Base-by-base conservation (phyloP, 1,140 invertebrate species). In the Pseudomyrmex dendroicus region DNA sequence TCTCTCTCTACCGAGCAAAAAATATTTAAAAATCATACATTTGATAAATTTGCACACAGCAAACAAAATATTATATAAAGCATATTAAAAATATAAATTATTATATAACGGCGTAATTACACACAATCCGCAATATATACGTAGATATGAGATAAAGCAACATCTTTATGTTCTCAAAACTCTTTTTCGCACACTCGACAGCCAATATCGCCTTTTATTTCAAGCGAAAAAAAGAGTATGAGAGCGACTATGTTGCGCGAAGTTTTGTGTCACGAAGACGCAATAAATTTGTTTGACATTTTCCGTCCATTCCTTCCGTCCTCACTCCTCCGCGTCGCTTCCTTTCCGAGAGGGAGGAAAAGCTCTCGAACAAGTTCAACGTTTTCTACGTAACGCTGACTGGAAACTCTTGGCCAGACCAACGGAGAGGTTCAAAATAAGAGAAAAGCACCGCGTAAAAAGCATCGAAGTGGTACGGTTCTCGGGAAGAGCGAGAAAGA, bases 401-500 rank as follows among this genome's bases (percentile, higher is more conserved):
- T 90, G 87, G 84, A 89, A 92, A 91, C 89, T 91, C 88, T 86
- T 88, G 91, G 89, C 89, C 85, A 83, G 82, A 80, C 84, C 87
- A 89, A 84, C 80, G 84, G 70, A 88, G 78, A 91, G 91, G 80
- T 87, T 85, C 48, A 90, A 91, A 90, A 90, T 90, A 89, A 90
- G 83, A 88, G 85, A 88, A 90, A 89, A 90, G 87, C 89, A 85
- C 73, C 82, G 84, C 84, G 84, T 91, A 90, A 90, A 90, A 91
- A 92, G 87, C 87, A 88, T 87, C 86, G 89, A 85, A 89, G 86
- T 78, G 84, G 85, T 82, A 87, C 68, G 84, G 84, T 25, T 67
- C 52, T 7, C n/a, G 73, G 61, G 54, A 46, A 86, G 56, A 80
- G 66, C 78, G 83, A 85, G 35, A 35, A 35, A 35, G 35, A 35